These are phyloP conservation scores for Campylomormyrus numenius DNA, from an alignment of 2,113 vertebrate species.

Conservation along the genomic window DNA sequence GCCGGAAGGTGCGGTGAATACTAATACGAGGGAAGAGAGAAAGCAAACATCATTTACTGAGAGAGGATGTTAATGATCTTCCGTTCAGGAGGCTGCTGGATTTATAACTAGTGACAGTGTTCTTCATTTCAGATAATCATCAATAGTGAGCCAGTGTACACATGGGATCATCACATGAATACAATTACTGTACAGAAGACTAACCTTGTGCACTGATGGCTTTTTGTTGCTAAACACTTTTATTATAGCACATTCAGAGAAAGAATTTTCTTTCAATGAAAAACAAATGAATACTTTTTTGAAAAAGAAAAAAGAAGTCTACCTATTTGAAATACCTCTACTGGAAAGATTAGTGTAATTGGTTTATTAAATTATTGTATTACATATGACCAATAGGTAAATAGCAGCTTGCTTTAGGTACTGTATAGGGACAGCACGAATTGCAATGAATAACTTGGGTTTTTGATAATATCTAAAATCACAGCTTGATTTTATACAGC, in stretches of 20 bases:
- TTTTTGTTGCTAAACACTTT: neutral
- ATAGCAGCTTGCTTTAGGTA: neutral
- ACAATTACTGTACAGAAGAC: neutral
- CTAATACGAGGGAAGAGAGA: constrained; percentile 2
- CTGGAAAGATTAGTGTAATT: neutral
- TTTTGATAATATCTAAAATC: neutral
- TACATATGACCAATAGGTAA: neutral
- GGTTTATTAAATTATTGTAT: neutral
- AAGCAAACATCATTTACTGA: neutral
- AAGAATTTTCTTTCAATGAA: neutral
- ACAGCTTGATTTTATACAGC: neutral
- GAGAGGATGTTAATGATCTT: constrained; percentile 5
- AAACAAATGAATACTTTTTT: neutral
- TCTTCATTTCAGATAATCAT: constrained; percentile 11
- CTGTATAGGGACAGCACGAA: neutral
- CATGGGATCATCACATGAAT: neutral
- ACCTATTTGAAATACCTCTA: neutral
- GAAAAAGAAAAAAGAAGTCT: neutral
- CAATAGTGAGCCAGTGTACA: neutral
- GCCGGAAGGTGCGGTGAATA: neutral
- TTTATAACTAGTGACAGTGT: neutral
- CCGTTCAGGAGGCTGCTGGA: neutral
- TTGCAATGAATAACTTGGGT: neutral
- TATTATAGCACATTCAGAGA: neutral
- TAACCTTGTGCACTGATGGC: neutral